Conservation (phyloP, 2,113 vertebrate species). For the Corvus moneduloides region DNA sequence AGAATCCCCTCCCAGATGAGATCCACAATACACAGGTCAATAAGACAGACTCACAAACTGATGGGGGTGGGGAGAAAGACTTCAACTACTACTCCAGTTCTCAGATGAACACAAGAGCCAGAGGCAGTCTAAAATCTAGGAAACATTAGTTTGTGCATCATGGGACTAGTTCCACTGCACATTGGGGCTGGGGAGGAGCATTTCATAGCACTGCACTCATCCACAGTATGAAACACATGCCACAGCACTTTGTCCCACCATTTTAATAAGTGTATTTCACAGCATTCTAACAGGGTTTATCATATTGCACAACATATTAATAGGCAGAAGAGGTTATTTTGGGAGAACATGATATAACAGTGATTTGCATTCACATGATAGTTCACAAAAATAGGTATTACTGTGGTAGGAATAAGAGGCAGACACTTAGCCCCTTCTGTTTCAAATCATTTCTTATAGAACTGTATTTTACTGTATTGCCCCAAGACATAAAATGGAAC, state of each 20-base stretch:
- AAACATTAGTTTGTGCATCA: neutral
- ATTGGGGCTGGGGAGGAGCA: accelerated
- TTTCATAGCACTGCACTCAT: neutral
- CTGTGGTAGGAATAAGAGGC: neutral
- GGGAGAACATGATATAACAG: neutral
- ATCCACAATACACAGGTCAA: neutral
- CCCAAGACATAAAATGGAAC: neutral
- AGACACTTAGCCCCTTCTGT: neutral
- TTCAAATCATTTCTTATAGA: neutral
- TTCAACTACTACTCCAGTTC: neutral
- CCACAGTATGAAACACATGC: neutral
- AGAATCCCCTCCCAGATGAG: neutral
- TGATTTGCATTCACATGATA: neutral
- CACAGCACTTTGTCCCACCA: neutral
- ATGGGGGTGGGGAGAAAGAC: neutral
- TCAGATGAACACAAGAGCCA: neutral
- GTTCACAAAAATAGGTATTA: neutral
- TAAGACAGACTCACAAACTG: neutral
- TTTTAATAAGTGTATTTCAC: neutral
- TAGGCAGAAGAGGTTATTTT: neutral
- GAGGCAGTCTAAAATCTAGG: neutral
- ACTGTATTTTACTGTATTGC: neutral
- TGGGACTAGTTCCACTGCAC: neutral
- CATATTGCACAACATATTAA: neutral
- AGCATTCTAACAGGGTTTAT: neutral